Conservation (phyloP, 2,797 vertebrate species). For the Phataginus tricuspis region DNA sequence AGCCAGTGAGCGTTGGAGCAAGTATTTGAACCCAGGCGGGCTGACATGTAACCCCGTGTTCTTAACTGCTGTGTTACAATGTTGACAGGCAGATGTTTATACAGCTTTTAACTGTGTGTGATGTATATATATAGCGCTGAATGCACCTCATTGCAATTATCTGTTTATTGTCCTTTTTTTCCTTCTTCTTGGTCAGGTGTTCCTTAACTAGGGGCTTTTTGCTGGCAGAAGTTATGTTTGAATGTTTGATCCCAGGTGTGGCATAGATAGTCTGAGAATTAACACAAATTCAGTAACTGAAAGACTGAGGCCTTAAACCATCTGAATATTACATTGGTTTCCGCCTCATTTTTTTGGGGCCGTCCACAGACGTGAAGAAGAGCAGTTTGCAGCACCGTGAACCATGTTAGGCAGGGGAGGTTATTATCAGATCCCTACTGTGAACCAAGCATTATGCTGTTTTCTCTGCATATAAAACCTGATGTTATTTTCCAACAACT, state of each 20-base stretch:
- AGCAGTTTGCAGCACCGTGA: background rate
- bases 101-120: background rate
- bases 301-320: background rate
- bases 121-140: background rate
- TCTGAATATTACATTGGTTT: background rate
- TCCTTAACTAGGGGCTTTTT: background rate
- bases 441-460: background rate
- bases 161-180: background rate
- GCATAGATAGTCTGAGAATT: background rate
- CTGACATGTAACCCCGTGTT: background rate
- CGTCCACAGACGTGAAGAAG: background rate
- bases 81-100: background rate
- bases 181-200: background rate
- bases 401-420: background rate
- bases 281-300: background rate
- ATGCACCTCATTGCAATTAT: background rate
- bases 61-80: background rate
- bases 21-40: background rate
- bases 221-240: background rate
- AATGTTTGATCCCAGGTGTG: background rate
- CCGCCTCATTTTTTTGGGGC: background rate
- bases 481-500: background rate
- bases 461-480: background rate
- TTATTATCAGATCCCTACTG: background rate
- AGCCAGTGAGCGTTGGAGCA: background rate